These are phyloP conservation scores for Littorina saxatilis DNA, from an alignment of 1,140 invertebrate species.

Conservation along the genomic window DNA sequence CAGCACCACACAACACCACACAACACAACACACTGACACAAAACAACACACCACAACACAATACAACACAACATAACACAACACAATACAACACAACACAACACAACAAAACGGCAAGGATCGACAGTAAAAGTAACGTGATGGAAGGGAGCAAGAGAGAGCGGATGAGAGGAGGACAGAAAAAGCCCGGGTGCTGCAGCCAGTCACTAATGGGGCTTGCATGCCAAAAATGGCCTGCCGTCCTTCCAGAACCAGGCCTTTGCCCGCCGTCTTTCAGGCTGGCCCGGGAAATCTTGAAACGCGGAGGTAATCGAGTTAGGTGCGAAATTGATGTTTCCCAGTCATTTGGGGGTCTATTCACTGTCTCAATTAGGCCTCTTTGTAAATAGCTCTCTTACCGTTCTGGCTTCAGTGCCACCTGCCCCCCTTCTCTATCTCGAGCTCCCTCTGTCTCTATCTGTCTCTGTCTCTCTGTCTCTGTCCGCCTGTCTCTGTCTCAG, in stretches of 20 bases:
- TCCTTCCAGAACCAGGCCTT: neutral
- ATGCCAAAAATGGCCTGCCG: conserved; percentile 26
- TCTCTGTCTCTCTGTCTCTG: neutral
- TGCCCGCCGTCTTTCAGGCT: conserved; percentile 34
- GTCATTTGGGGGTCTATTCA: conserved; percentile 56
- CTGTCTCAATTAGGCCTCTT: conserved; percentile 52
- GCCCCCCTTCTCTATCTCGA: neutral
- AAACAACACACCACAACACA: no score
- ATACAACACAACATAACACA: no score
- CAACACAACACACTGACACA: no score
- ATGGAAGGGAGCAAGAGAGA: neutral
- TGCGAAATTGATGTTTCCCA: conserved; percentile 59
- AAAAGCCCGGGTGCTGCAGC: neutral
- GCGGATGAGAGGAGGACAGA: neutral
- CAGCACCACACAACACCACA: no score
- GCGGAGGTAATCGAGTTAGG: conserved; percentile 59
- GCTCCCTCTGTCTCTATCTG: conserved; percentile 3
- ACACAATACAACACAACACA: no score
- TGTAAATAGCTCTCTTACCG: conserved; percentile 50
- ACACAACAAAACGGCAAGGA: no score
- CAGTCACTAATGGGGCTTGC: conserved; percentile 18
- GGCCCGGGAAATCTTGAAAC: conserved; percentile 38
- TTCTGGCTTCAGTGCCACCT: conserved; percentile 26
- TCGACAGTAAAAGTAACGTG: no score
- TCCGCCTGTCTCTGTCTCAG: neutral